phyloP scores from a whole-genome alignment of 2,113 vertebrate species.

The Melozone crissalis region DNA sequence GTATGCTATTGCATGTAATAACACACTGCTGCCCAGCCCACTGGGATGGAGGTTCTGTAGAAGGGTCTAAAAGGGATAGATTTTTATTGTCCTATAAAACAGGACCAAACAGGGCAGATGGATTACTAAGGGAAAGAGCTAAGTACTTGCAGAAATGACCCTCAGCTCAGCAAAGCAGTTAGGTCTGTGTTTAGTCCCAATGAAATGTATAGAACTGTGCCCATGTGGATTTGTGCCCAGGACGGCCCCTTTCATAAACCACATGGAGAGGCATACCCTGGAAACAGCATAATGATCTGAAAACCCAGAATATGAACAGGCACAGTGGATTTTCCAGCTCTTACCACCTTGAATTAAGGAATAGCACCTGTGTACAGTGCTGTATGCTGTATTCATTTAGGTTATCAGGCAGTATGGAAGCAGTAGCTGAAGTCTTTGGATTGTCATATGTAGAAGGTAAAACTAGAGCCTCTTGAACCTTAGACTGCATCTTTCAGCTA shows the following conservation, averaged over 20 bases:
- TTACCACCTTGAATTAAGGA: background rate
- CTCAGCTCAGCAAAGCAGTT: background rate
- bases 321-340: background rate
- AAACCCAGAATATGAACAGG: background rate
- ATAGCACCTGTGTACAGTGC: background rate
- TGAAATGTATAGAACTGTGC: background rate
- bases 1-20: background rate
- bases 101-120: background rate
- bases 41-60: background rate
- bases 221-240: background rate
- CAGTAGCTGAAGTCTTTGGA: background rate
- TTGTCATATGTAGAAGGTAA: background rate
- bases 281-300: background rate
- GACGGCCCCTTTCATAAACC: background rate
- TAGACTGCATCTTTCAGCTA: background rate
- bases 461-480: background rate
- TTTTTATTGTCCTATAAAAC: background rate
- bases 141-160: background rate
- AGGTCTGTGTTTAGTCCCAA: background rate
- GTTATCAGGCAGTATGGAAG: background rate
- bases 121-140: background rate
- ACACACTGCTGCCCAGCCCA: background rate
- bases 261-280: background rate
- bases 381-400: background rate
- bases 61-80: background rate